Evolutionary conservation across 2,888 invertebrate species (phyloP), one percentile per base, ranked within the genome.

Genomic region (Timema podura): DNA sequence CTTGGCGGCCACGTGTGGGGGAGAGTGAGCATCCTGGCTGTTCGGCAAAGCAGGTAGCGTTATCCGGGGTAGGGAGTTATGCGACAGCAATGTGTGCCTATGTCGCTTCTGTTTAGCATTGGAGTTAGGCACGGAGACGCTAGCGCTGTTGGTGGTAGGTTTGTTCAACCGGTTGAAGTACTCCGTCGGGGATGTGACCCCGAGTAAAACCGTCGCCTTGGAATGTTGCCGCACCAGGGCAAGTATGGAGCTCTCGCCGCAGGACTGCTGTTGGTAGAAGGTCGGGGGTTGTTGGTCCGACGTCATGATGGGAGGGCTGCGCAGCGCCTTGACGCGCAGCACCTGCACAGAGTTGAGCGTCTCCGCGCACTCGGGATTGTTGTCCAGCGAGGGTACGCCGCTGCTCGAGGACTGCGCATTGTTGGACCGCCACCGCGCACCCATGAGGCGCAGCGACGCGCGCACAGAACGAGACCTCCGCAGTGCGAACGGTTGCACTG

Each of bases 401-500:
- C n/a, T 51, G 11, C 44, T 49, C 51, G 49, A 54, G 69, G 54
- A 44, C 16, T 48, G 47, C 13, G n/a, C 74, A 70, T 74, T 74
- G 45, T 76, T 76, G 71, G 77, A 75, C 65, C 81, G 75, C 82
- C 87, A 86, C 79, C 87, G 87, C 76, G 85, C 84, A 72, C 88
- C 86, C 72, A 91, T 86, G 79, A 88, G 80, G 75, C 89, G 86
- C 75, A 91, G 81, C 75, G 90, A 90, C 75, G 89, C 87, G 76
- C 90, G 85, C 79, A 90, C 89, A 74, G 90, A 89, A 80, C 88
- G 85, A 75, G 89, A 85, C 75, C 90, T 86, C 75, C 88, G 87
- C 76, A 86, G 75, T n/a, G 83, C 77, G 72, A 82, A 46, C 64
- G 49, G 16, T 48, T 46, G 44, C 59, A 68, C 48, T 65, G 70